A percentile compares a stretch with the other conserved stretches of the same genome.
Conservation (phyloP, 2,888 invertebrate genomes). For the Heliconius ismenius region DNA sequence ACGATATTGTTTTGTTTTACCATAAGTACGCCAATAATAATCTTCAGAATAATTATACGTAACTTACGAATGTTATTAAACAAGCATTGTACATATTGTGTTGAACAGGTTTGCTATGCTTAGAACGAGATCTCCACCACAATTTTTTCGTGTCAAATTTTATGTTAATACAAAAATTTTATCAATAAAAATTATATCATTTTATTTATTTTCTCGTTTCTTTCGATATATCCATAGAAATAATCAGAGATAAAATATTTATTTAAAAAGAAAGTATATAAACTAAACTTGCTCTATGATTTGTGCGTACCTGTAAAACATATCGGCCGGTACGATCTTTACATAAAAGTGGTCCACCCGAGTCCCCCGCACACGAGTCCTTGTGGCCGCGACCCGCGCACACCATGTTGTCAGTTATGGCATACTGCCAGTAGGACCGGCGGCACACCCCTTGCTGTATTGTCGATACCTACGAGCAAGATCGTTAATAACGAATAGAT, state of each 20-base stretch:
- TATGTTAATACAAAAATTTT: too few relatives aligned
- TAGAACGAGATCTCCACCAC: too few relatives aligned
- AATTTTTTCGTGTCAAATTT: too few relatives aligned
- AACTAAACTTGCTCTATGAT: not conserved
- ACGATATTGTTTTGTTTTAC: too few relatives aligned
- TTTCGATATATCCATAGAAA: not conserved
- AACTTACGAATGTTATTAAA: too few relatives aligned
- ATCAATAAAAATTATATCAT: too few relatives aligned
- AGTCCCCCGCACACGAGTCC: constrained; percentile 96
- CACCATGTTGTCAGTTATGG: constrained; percentile 94
- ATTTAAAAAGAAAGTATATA: not conserved
- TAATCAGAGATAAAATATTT: not conserved
- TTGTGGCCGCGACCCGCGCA: constrained; percentile 94
- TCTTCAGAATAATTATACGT: too few relatives aligned
- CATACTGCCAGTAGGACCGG: constrained; percentile 91
- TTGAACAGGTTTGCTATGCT: too few relatives aligned
- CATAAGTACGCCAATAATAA: too few relatives aligned
- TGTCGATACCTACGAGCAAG: constrained; percentile 89
- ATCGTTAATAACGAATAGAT: constrained; percentile 38
- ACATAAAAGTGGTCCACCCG: constrained; percentile 82
- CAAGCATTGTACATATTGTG: too few relatives aligned
- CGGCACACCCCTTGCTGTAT: constrained; percentile 89
- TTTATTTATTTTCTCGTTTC: not conserved
- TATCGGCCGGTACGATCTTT: constrained; percentile 83
- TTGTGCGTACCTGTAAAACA: constrained; percentile 73